Base-by-base conservation (phyloP, 2,888 invertebrate genomes). In the Brachylomia viminalis region DNA sequence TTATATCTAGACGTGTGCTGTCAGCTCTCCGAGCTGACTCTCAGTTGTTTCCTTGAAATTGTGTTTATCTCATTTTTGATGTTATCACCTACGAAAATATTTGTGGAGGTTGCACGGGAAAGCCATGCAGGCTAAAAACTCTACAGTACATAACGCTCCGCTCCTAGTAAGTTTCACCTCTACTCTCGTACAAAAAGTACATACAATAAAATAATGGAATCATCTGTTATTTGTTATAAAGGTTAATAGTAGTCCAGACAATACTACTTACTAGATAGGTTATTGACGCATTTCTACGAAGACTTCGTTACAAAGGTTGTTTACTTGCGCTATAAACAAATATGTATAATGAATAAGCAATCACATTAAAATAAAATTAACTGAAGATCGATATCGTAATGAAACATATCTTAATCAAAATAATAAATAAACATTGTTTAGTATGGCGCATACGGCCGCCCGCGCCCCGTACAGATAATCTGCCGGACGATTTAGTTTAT, bases 401-500 rank as follows among this genome's bases (percentile, higher is more conserved):
- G 23, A 80, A 76, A 58, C 54, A 45, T 20, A 82, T 69, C 69
- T 61, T 66, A 66, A 82, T 42, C 8, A 42, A 84, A 77, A 71
- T 5, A 71, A 73, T 75, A 80, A 80, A 80, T 62, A 72, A 76
- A 81, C 67, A 80, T 68, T 75, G 72, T 78, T 64, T 54, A 77
- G 65, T 75, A 45, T n/a, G 47, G 79, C 72, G 59, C 75, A 75
- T 72, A 83, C 59, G 45, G 62, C 73, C 64, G 65, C 47, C 52
- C 74, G 68, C 58, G 66, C 45, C 65, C 38, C 66, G 67, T 66
- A 52, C 62, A 75, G 75, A 80, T 86, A 84, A 82, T 86, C 75
- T 78, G 69, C 62, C 72, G 70, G 78, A 62, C 78, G 79, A 80
- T 83, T 85, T 83, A 78, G 81, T 82, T 84, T 86, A 83, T 86